Percentiles rank a stretch among this genome's conserved stretches.
Conservation (phyloP, 1,140 invertebrate genomes). For the Cydia fagiglandana region DNA sequence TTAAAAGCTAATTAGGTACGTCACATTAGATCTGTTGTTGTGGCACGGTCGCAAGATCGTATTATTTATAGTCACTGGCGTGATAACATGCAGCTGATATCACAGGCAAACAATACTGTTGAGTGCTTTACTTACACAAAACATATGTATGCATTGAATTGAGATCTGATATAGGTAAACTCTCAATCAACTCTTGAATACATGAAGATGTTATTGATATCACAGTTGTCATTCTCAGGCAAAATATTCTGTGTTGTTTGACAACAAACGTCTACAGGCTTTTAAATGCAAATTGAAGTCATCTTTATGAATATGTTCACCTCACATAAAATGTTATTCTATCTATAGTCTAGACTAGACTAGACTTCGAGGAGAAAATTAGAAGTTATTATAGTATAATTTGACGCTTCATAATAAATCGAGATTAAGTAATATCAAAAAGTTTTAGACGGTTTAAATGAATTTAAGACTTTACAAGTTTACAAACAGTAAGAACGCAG, state of each 20-base stretch:
- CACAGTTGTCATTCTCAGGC: background rate
- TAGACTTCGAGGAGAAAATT: no score
- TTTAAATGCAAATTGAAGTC: background rate
- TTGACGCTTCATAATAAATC: background rate
- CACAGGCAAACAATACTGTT: conserved; percentile 22
- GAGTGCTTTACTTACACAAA: conserved; percentile 6
- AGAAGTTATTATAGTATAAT: no score
- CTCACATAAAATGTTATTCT: no score
- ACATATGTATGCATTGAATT: conserved; percentile 10
- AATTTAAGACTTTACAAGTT: background rate
- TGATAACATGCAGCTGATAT: conserved; percentile 29
- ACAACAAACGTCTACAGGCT: background rate
- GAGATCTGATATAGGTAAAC: background rate
- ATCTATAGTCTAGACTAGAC: no score
- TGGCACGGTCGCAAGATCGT: conserved; percentile 8
- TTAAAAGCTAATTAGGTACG: conserved; percentile 24
- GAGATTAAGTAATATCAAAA: background rate
- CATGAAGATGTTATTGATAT: background rate
- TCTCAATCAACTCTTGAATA: background rate
- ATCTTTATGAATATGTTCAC: background rate
- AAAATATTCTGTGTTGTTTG: background rate
- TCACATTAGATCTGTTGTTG: conserved; percentile 29
- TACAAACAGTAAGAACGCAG: background rate
- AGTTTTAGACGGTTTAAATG: background rate
- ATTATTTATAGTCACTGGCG: conserved; percentile 28